Percentiles rank a stretch among this genome's conserved stretches.
Conservation (phyloP, 2,113 vertebrate species). For the Limnothrissa miodon region DNA sequence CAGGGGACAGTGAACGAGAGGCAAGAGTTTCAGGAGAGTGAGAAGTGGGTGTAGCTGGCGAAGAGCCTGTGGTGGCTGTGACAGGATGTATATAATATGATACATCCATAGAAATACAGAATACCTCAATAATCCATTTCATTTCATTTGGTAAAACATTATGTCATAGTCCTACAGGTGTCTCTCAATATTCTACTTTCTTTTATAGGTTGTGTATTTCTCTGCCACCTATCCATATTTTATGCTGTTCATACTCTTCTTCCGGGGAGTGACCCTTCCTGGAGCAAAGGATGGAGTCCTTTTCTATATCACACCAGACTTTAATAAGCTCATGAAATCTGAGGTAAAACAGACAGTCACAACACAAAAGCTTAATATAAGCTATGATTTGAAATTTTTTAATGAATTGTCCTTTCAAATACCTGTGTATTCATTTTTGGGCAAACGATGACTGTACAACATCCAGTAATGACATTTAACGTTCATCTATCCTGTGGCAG, state of each 20-base stretch:
- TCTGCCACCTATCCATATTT: slow-evolving; percentile 90
- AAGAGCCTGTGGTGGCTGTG: no score
- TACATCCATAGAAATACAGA: no score
- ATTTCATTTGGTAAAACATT: no score
- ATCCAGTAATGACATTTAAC: neutral
- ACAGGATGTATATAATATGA: no score
- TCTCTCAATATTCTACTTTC: neutral
- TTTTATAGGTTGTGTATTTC: slow-evolving; percentile 85
- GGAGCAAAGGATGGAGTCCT: slow-evolving; percentile 85
- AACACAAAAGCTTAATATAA: neutral
- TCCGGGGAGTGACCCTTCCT: slow-evolving; percentile 84
- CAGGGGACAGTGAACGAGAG: no score
- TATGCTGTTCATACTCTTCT: slow-evolving; percentile 89
- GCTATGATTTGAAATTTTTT: neutral
- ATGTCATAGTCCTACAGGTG: neutral
- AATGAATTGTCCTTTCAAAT: no score
- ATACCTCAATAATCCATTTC: no score
- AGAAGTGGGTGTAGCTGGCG: no score
- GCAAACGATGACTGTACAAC: neutral
- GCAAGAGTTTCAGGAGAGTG: no score
- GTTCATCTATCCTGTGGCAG: slow-evolving; percentile 20
- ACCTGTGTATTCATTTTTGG: neutral
- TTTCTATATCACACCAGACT: slow-evolving; percentile 88
- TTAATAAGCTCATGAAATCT: slow-evolving; percentile 79
- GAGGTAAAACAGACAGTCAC: slow-evolving; percentile 66